Conservation (phyloP, 2,888 invertebrate species). For the Xanthia icteritia region DNA sequence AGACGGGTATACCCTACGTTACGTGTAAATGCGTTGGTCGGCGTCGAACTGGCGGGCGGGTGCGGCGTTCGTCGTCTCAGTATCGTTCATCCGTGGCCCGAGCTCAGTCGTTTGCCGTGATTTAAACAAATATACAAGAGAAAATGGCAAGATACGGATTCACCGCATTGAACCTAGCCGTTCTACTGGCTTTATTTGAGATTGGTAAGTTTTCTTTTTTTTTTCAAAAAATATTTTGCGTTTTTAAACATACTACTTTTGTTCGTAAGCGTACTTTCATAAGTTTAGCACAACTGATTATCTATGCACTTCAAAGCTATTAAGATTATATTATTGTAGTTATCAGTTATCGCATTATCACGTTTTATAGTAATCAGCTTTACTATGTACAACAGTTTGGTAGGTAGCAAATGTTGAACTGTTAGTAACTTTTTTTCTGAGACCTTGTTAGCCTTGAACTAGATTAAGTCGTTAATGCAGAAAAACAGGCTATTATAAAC, state of each 20-base stretch:
- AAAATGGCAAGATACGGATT: constrained; percentile 82
- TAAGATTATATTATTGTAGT: constrained; percentile 39
- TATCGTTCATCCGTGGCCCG: constrained; percentile 73
- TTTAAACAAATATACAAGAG: constrained; percentile 63
- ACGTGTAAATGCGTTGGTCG: constrained; percentile 81
- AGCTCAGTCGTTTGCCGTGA: constrained; percentile 74
- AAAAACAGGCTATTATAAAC: neutral
- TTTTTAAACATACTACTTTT: constrained; percentile 43
- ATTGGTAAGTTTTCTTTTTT: constrained; percentile 78
- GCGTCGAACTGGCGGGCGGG: constrained; percentile 81
- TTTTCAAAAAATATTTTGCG: constrained; percentile 10
- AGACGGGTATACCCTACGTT: constrained; percentile 70
- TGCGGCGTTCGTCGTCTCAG: constrained; percentile 76
- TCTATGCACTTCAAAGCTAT: constrained; percentile 46
- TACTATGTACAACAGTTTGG: constrained; percentile 5
- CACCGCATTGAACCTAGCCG: constrained; percentile 77
- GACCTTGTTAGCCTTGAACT: constrained; percentile 35
- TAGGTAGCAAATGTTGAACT: constrained; percentile 6
- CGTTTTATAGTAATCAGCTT: constrained; percentile 17
- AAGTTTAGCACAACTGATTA: constrained; percentile 34
- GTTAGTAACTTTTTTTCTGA: constrained; percentile 8
- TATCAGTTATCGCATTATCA: constrained; percentile 8
- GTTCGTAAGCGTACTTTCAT: constrained; percentile 55
- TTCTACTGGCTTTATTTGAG: constrained; percentile 83
- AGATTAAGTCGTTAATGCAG: constrained; percentile 2